A percentile compares a stretch with the other conserved stretches of the same genome.
These are phyloP conservation scores for Lithobius niger DNA, from an alignment of 1,140 invertebrate species.

Conservation along the genomic window DNA sequence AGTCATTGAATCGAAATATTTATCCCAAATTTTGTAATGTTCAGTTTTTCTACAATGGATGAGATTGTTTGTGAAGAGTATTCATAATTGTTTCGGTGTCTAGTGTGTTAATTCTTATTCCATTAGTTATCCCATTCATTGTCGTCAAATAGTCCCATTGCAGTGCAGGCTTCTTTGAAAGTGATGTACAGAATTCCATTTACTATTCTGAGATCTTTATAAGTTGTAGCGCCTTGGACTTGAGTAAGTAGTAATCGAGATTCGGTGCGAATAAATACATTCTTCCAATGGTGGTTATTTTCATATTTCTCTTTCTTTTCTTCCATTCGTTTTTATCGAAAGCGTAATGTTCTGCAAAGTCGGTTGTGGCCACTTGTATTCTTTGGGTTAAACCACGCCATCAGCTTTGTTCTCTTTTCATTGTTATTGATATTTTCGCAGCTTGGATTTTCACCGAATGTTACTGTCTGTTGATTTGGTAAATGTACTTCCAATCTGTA, in stretches of 20 bases:
- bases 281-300: conserved; percentile 24
- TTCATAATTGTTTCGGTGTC: conserved; percentile 21
- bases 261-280: conserved; percentile 31
- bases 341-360: not conserved
- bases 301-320: conserved; percentile 8
- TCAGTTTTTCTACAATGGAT: conserved; percentile 24
- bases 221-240: conserved; percentile 30
- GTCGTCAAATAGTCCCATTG: conserved; percentile 27
- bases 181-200: conserved; percentile 31
- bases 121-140: conserved; percentile 28
- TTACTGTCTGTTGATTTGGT: not conserved
- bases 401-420: not conserved
- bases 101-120: conserved; percentile 29
- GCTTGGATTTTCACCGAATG: not conserved
- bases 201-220: conserved; percentile 30
- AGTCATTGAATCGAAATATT: conserved; percentile 11
- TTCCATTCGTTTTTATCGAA: not conserved
- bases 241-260: conserved; percentile 32
- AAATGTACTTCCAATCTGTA: not conserved
- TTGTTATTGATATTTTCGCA: not conserved
- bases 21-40: conserved; percentile 15
- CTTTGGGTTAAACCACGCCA: not conserved
- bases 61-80: conserved; percentile 30
- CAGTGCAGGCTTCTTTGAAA: conserved; percentile 30
- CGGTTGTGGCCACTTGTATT: not conserved